These are phyloP conservation scores for Pasiphila rectangulata DNA, from an alignment of 2,888 invertebrate genomes.

Conservation along the genomic window DNA sequence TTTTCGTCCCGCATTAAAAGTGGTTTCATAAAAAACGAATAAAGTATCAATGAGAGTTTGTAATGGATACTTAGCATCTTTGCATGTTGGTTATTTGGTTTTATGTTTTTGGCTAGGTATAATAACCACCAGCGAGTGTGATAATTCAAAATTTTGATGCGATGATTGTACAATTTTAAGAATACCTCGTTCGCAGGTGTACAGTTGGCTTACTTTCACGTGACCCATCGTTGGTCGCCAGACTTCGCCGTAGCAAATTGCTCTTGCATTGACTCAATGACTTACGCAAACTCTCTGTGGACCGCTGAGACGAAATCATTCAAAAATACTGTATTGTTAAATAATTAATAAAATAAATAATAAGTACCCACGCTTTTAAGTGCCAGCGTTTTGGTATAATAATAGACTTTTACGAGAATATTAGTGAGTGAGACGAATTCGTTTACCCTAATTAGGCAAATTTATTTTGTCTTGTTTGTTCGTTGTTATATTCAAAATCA, in stretches of 20 bases:
- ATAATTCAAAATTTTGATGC: background rate
- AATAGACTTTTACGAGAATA: too few species aligned
- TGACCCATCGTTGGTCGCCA: conserved; percentile 63
- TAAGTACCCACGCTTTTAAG: background rate
- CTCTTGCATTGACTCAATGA: conserved; percentile 34
- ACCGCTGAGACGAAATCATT: conserved; percentile 21
- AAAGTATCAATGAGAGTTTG: background rate
- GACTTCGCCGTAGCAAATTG: conserved; percentile 39
- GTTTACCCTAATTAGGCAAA: too few species aligned
- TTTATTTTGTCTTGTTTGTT: too few species aligned
- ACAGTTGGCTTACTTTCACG: conserved; percentile 54
- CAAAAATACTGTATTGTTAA: too few species aligned
- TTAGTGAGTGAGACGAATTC: too few species aligned
- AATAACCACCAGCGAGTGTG: background rate
- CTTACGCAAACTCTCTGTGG: conserved; percentile 25
- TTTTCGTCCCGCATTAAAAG: background rate
- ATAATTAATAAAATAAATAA: background rate
- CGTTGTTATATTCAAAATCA: too few species aligned
- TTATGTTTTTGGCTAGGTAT: background rate
- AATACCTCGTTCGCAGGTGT: conserved; percentile 16
- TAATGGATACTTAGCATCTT: background rate
- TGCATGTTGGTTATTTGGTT: background rate
- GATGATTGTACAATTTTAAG: too few species aligned
- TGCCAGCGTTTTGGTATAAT: background rate
- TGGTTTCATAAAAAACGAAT: background rate